Percentiles rank a stretch among this genome's conserved stretches.
Evolutionary conservation across 2,113 vertebrate species (phyloP).

Genomic region (Sinocyclocheilus rhinocerous): DNA sequence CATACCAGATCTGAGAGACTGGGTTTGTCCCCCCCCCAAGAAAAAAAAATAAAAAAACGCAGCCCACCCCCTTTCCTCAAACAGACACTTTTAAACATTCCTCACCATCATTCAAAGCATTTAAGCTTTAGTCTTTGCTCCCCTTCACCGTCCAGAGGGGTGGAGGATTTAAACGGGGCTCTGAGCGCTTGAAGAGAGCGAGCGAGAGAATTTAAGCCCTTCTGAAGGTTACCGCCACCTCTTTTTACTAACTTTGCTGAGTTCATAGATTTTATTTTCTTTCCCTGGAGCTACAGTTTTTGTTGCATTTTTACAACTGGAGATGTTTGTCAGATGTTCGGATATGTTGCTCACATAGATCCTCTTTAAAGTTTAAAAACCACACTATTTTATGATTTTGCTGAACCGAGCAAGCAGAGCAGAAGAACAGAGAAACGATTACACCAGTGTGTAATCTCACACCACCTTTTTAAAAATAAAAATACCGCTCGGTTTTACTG

Average conservation of each 20-base stretch:
- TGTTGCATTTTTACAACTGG: background rate
- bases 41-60: background rate
- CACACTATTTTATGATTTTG: background rate
- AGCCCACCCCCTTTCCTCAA: slow-evolving; percentile 45
- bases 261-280: slow-evolving; percentile 39
- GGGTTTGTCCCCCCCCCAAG: slow-evolving; percentile 60
- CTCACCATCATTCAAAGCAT: slow-evolving; percentile 87
- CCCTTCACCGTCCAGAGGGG: slow-evolving; percentile 68
- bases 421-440: background rate
- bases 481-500: background rate
- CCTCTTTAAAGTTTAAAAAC: slow-evolving; percentile 2
- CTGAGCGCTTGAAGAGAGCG: slow-evolving; percentile 63
- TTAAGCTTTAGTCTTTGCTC: slow-evolving; percentile 78
- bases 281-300: background rate
- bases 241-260: slow-evolving; percentile 60
- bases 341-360: background rate
- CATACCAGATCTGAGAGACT: slow-evolving; percentile 83
- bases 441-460: background rate
- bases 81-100: slow-evolving; percentile 88
- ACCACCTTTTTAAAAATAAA: background rate
- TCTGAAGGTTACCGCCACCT: slow-evolving; percentile 60
- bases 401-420: background rate
- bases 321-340: background rate
- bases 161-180: slow-evolving; percentile 69
- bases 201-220: slow-evolving; percentile 39